Evolutionary conservation across 2,113 vertebrate genomes (phyloP), one percentile per base, ranked within the genome.

Genomic region (Chaetops frenatus): DNA sequence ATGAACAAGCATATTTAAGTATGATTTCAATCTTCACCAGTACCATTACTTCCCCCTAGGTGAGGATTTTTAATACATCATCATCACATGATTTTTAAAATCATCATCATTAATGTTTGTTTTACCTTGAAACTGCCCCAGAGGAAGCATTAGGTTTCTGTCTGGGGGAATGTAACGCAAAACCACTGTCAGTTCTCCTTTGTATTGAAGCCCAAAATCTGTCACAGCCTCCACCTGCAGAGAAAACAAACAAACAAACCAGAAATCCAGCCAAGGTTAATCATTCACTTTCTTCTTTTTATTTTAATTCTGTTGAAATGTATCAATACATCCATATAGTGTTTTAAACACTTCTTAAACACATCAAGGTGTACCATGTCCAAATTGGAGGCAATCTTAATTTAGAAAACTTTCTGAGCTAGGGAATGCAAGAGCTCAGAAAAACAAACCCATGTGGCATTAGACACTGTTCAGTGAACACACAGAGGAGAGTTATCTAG

Each of bases 161-260:
- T 99, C 99, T 67, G 98, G 98, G 69, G 99, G 99, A 80, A 98
- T 98, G 72, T 99, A 99, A 88, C 98, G 98, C 93, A 99, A 97
- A 94, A 98, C 98, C 67, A 99, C 98, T 9, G 98, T 99, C 96
- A 99, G 97, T 76, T 99, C 99, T 94, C 99, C 99, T 97, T 99
- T 99, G 83, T 99, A 99, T 10, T 99, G 99, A 96, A 99, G 98
- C 7, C 97, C 97, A 66, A 97, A 85, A 69, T 99, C 99, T 70
- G 98, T 84, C 23, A 72, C 91, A 91, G 94, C 95, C 51, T 99
- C 99, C 96, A 96, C 77, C 99, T 99, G 81, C 47, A 10, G 95
- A 74, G 65, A 56, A 81, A 76, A 12, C 8, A 82, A 81, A 53
- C 7, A 60, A 80, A 65, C 2, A 53, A 64, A 15, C 11, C 45